Conservation (phyloP, 2,797 vertebrate genomes). For the Acanthurus tractus region DNA sequence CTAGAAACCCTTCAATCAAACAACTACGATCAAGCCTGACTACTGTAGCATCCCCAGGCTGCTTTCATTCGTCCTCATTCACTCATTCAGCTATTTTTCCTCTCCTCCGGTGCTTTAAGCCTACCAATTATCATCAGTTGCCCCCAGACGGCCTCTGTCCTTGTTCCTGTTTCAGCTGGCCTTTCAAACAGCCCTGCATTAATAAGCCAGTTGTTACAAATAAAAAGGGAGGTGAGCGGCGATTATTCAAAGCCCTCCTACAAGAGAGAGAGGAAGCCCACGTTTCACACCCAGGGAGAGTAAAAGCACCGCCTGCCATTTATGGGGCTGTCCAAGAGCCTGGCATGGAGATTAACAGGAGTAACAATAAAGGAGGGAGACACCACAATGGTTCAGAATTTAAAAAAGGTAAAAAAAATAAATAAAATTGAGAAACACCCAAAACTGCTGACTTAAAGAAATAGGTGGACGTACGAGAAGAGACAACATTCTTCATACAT, state of each 20-base stretch:
- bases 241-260: constrained; percentile 76
- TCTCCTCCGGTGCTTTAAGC: constrained; percentile 72
- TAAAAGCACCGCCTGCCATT: constrained; percentile 69
- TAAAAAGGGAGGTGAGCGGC: constrained; percentile 75
- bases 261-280: constrained; percentile 58
- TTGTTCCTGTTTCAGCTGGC: constrained; percentile 78
- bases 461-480: constrained; percentile 3
- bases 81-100: constrained; percentile 71
- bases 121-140: constrained; percentile 83
- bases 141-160: constrained; percentile 73
- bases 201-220: constrained; percentile 83
- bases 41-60: constrained; percentile 73
- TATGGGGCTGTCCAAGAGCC: constrained; percentile 48
- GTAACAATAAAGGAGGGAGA: constrained; percentile 25
- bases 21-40: constrained; percentile 69
- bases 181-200: constrained; percentile 81
- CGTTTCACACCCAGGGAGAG: constrained; percentile 72
- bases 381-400: constrained; percentile 24
- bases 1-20: constrained; percentile 77
- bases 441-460: not conserved
- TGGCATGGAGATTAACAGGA: constrained; percentile 38
- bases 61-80: constrained; percentile 76
- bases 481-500: not conserved
- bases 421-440: not conserved
- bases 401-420: constrained; percentile 13